Evolutionary conservation across 2,888 invertebrate species (phyloP), one percentile per base, ranked within the genome.

Genomic region (Ichneumoninae sp.): DNA sequence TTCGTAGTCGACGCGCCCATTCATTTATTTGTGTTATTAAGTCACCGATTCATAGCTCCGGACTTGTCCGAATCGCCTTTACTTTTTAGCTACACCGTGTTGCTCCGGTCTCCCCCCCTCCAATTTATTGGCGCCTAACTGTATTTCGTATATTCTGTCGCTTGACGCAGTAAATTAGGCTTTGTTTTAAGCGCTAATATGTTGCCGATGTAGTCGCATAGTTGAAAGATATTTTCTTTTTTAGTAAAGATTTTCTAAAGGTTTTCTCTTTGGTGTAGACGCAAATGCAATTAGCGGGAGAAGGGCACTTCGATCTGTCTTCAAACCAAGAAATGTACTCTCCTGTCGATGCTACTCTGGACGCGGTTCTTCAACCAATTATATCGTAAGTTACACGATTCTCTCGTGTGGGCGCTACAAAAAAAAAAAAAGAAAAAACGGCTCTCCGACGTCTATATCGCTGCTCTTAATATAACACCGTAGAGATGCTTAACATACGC

Each of bases 341-440:
- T 88, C 91, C 92, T 71, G 91, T 90, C 87, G 93, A 94, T 88
- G 91, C 92, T 88, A 93, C 93, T 88, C 88, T 93, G 90, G 93
- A 93, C 81, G 93, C 92, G 87, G 93, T 93, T 88, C 93, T 93
- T 88, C 93, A 93, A 87, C 93, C 93, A 86, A 93, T 93, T 90
- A 93, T 93, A 92, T 93, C 93, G 93, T 93, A 92, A 93, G 93
- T 92, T 88, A 79, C 79, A 79, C 81, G 82, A 85, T 76, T 79
- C 66, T 79, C 71, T 71, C 77, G 84, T 65, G 81, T 52, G 75
- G 66, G 76, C 75, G 78, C 26, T 66, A 54, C 65, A 74, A 68
- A 68, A 16, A 50, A 50, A 63, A 63, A 33, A 52, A 3, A n/a
- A 19, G 19, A 8, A 10, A 30, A 26, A 60, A 60, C 3, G 16